Evolutionary conservation across 2,113 vertebrate genomes (phyloP).

Genomic region (Aegithalos caudatus): DNA sequence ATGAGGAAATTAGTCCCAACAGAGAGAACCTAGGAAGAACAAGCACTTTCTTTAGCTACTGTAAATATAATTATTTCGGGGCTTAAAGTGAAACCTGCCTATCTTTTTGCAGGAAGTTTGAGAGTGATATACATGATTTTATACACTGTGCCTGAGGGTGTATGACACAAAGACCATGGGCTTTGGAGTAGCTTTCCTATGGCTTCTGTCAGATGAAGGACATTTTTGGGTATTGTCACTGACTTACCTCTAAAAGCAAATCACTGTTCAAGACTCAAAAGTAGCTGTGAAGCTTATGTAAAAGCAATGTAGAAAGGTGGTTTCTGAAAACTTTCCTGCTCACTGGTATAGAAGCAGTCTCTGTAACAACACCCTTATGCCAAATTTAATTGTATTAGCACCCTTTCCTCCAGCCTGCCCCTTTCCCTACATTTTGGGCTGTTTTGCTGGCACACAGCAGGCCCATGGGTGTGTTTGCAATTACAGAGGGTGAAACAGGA

Average conservation of each 20-base stretch:
- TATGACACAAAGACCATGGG: not conserved
- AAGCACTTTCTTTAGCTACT: not conserved
- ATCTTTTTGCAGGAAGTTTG: not conserved
- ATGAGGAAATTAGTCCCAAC: not conserved
- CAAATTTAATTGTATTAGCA: not conserved
- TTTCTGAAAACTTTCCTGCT: not conserved
- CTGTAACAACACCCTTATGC: not conserved
- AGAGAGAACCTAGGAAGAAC: not conserved
- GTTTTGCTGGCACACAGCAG: conserved; percentile 70
- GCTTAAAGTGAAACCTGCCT: not conserved
- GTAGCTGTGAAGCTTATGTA: not conserved
- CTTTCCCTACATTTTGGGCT: conserved; percentile 58
- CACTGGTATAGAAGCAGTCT: not conserved
- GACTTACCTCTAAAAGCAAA: not conserved
- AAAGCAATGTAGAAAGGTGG: not conserved
- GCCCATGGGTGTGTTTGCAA: conserved; percentile 78
- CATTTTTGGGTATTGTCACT: not conserved
- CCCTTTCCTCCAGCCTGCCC: not conserved
- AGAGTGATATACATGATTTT: not conserved
- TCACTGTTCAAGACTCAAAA: not conserved
- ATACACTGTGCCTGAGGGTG: not conserved
- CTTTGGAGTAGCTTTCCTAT: not conserved
- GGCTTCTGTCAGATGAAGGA: not conserved
- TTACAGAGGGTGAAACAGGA: conserved; percentile 87
- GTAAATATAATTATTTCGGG: not conserved